Base-by-base conservation (phyloP, 2,888 invertebrate genomes). In the Rhagium mordax region DNA sequence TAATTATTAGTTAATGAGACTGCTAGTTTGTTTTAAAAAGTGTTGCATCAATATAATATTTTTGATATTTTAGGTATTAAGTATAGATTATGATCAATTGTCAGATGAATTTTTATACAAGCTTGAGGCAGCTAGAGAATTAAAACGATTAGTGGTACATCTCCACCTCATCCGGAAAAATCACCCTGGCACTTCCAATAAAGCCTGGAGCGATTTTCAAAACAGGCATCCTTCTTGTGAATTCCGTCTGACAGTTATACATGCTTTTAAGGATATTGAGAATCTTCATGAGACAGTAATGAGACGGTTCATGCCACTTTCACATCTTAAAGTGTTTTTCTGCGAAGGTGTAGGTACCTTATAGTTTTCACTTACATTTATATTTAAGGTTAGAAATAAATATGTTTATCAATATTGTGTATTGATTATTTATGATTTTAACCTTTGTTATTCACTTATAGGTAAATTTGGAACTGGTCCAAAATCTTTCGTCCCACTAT, bases 301-400 rank as follows among this genome's bases (percentile, higher is more conserved):
- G 64, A 90, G 91, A 78, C 90, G 90, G 55, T 89, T 91, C 70
- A 93, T 95, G 93, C 94, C 94, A 16, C 88, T 95, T 20, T 91
- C 93, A 20, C 93, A 94, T 85, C 89, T 94, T 64, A 91, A 93
- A 83, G 92, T 93, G 69, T 90, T 94, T 79, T 95, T 94, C 87
- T 94, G 94, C 86, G 92, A 93, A 86, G 88, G 89, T 84, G 91
- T 91, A 86, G 87, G 88, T 85, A 49, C 15, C 16, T 15, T 41
- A 3, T 41, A n/a, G 4, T n/a, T n/a, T 24, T n/a, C n/a, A n/a
- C n/a, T n/a, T n/a, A n/a, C n/a, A n/a, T n/a, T n/a, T n/a, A n/a
- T n/a, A n/a, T n/a, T n/a, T n/a, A n/a, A n/a, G n/a, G n/a, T n/a
- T n/a, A n/a, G n/a, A n/a, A n/a, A n/a, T n/a, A n/a, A n/a, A n/a